A percentile compares a stretch with the other conserved stretches of the same genome.
phyloP scores from a whole-genome alignment of 2,113 vertebrate genomes.

The Tretioscincus oriximinensis region DNA sequence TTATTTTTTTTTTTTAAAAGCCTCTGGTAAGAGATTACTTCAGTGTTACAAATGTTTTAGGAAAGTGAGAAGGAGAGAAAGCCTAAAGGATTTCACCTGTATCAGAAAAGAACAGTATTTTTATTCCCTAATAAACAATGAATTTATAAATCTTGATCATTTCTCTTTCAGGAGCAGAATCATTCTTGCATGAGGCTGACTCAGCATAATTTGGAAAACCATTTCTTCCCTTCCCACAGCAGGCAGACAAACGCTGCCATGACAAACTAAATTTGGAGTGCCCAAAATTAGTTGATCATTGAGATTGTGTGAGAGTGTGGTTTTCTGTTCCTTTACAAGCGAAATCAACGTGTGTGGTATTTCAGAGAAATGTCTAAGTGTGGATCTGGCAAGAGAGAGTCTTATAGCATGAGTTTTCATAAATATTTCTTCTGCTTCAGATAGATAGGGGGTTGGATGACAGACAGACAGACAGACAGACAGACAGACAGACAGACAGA shows the following conservation, averaged over 20 bases:
- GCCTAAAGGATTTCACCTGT: constrained; percentile 51
- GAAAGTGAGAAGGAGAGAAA: neutral
- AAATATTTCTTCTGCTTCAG: too few relatives aligned
- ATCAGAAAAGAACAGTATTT: constrained; percentile 32
- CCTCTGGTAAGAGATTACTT: constrained; percentile 40
- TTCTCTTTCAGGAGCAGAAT: constrained; percentile 8
- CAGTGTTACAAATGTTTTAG: constrained; percentile 40
- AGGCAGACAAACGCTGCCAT: too few relatives aligned
- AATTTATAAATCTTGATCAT: constrained; percentile 7
- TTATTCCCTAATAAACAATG: constrained; percentile 55
- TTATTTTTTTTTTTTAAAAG: too few relatives aligned
- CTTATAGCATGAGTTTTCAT: too few relatives aligned
- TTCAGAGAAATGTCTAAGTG: too few relatives aligned
- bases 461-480: too few relatives aligned
- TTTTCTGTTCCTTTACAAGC: neutral
- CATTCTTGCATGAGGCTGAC: constrained; percentile 30
- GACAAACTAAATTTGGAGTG: neutral
- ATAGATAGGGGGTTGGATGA: too few relatives aligned
- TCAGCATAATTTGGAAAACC: constrained; percentile 24
- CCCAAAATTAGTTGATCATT: neutral
- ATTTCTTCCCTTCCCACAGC: neutral
- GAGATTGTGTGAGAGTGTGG: neutral
- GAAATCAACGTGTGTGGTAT: too few relatives aligned
- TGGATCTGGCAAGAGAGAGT: too few relatives aligned
- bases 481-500: too few relatives aligned